Evolutionary conservation across 23 tunicate species (phyloP).

Genomic region (Diplosoma virens): DNA sequence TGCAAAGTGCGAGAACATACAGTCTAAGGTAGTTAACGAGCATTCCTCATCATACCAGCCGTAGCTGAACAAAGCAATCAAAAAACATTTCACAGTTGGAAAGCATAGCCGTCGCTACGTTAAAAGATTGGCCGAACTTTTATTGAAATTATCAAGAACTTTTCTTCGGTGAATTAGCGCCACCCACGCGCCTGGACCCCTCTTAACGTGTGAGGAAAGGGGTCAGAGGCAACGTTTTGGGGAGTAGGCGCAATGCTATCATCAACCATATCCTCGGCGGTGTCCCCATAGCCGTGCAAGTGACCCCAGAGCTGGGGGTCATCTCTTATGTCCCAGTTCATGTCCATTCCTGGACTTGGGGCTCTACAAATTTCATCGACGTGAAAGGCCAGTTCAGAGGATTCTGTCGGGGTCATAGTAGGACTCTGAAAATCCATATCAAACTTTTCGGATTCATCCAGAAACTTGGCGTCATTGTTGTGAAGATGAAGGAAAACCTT

Average conservation of each 20-base stretch:
- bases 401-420: not conserved
- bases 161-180: slow-evolving; percentile 37
- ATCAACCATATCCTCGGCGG: slow-evolving; percentile 68
- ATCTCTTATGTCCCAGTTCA: slow-evolving; percentile 6
- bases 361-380: slow-evolving; percentile 46
- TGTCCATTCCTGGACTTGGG: slow-evolving; percentile 96
- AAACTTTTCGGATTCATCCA: not conserved
- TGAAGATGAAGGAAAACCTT: no score
- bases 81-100: no score
- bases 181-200: slow-evolving; percentile 59
- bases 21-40: no score
- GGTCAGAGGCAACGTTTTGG: not conserved
- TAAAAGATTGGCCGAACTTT: no score
- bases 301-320: slow-evolving; percentile 81
- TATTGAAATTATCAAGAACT: no score
- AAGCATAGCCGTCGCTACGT: no score
- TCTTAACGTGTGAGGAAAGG: not conserved
- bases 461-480: no score
- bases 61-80: no score
- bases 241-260: not conserved
- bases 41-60: no score
- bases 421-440: not conserved
- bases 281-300: slow-evolving; percentile 79
- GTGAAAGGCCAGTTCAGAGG: not conserved
- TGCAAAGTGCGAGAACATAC: no score